phyloP scores from a whole-genome alignment of 2,797 vertebrate genomes.

The Leptodactylus fallax region DNA sequence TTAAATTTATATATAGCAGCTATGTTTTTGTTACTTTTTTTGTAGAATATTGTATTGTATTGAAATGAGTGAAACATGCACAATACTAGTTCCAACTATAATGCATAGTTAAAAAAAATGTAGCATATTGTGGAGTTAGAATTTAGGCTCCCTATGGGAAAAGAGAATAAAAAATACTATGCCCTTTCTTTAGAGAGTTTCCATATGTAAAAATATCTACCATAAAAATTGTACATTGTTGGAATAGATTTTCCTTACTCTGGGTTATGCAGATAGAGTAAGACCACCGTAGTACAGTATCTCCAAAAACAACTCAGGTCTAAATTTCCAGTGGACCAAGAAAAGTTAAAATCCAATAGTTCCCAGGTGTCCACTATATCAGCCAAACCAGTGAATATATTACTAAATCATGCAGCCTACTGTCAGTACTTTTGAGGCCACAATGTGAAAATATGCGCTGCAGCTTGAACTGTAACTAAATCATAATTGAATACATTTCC shows the following conservation, averaged over 20 bases:
- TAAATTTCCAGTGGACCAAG: conserved; percentile 34
- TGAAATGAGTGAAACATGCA: too few species aligned
- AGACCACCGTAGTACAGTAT: not conserved
- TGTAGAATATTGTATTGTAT: too few species aligned
- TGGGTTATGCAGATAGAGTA: not conserved
- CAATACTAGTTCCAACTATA: too few species aligned
- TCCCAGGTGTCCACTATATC: conserved; percentile 52
- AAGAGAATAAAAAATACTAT: not conserved
- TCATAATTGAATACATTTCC: conserved; percentile 58
- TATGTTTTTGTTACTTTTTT: too few species aligned
- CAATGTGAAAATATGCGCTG: conserved; percentile 46
- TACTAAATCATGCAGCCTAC: conserved; percentile 41
- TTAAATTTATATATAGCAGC: too few species aligned
- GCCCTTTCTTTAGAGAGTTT: not conserved
- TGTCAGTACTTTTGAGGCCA: conserved; percentile 35
- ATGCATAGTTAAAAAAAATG: too few species aligned
- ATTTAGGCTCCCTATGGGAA: not conserved
- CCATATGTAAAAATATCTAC: conserved; percentile 5
- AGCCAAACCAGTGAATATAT: conserved; percentile 52
- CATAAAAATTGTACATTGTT: not conserved
- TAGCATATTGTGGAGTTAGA: not conserved
- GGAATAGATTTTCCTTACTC: not conserved
- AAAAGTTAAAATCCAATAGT: conserved; percentile 43
- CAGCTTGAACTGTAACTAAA: conserved; percentile 49
- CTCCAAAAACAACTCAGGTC: conserved; percentile 22